A percentile compares a stretch with the other conserved stretches of the same genome.
phyloP scores from a whole-genome alignment of 37 sponge, comb jelly and placozoan genomes.

The Corticium candelabrum region DNA sequence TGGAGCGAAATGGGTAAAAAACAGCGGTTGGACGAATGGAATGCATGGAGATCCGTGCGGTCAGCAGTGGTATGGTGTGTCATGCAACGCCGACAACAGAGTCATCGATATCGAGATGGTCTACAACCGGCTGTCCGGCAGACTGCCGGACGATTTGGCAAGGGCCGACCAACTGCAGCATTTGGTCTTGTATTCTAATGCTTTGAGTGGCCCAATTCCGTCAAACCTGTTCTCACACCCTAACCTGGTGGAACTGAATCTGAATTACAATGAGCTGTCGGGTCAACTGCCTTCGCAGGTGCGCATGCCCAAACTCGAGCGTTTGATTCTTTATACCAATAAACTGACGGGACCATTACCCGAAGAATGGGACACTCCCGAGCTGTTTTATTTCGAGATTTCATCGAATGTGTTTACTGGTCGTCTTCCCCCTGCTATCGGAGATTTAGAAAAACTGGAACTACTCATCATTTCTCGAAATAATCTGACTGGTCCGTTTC shows the following conservation, averaged over 20 bases:
- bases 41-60: constrained; percentile 49
- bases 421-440: neutral
- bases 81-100: constrained; percentile 39
- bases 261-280: constrained; percentile 32
- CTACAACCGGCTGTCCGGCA: constrained; percentile 44
- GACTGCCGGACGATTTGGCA: constrained; percentile 31
- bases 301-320: constrained; percentile 28
- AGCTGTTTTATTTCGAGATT: constrained; percentile 31
- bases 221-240: constrained; percentile 25
- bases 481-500: constrained; percentile 41
- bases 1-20: constrained; percentile 58
- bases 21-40: constrained; percentile 54
- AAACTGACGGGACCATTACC: constrained; percentile 39
- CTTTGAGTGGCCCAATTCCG: constrained; percentile 29
- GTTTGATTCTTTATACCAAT: constrained; percentile 37
- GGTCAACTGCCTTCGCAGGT: constrained; percentile 29
- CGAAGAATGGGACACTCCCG: constrained; percentile 30
- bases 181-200: constrained; percentile 36
- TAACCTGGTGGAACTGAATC: constrained; percentile 31
- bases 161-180: constrained; percentile 32
- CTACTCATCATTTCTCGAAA: constrained; percentile 39
- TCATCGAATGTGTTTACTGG: neutral
- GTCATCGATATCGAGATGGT: constrained; percentile 42
- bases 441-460: neutral
- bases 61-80: constrained; percentile 49